Conservation (phyloP, 1,140 invertebrate genomes). For the Ceratoteleas bidentatus region DNA sequence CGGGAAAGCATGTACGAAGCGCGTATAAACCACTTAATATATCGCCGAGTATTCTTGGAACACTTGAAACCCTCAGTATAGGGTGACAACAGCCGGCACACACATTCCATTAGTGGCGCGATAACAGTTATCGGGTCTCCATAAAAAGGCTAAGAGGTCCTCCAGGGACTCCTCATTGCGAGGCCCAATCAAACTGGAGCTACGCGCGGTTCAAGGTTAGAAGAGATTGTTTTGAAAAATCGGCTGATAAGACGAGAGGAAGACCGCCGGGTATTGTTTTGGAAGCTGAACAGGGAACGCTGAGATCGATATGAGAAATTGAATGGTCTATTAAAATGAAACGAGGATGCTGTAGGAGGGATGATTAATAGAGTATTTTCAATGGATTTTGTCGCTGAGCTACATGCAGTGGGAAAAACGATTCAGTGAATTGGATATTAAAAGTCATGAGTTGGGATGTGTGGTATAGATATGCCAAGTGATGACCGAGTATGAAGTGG, state of each 20-base stretch:
- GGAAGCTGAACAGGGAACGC: neutral
- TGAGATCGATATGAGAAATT: neutral
- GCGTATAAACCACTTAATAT: constrained; percentile 21
- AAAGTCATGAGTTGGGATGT: no score
- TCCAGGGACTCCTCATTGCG: constrained; percentile 12
- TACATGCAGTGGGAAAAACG: neutral
- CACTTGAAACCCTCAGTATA: constrained; percentile 27
- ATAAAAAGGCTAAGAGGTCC: constrained; percentile 49
- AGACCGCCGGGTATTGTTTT: neutral
- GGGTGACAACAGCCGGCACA: constrained; percentile 35
- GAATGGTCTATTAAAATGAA: neutral
- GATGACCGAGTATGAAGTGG: no score
- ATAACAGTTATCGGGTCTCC: constrained; percentile 45
- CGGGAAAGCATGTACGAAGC: constrained; percentile 8
- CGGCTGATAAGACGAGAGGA: constrained; percentile 6
- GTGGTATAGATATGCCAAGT: no score
- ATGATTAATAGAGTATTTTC: neutral
- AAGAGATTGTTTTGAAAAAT: constrained; percentile 29
- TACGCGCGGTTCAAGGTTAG: constrained; percentile 7
- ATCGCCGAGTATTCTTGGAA: constrained; percentile 14
- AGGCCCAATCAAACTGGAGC: constrained; percentile 36
- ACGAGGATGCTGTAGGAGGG: neutral
- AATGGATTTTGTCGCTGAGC: neutral
- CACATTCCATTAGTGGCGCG: constrained; percentile 48
- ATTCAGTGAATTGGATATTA: no score